Evolutionary conservation across 2,797 vertebrate species (phyloP).

Genomic region (Pachyuromys duprasi): DNA sequence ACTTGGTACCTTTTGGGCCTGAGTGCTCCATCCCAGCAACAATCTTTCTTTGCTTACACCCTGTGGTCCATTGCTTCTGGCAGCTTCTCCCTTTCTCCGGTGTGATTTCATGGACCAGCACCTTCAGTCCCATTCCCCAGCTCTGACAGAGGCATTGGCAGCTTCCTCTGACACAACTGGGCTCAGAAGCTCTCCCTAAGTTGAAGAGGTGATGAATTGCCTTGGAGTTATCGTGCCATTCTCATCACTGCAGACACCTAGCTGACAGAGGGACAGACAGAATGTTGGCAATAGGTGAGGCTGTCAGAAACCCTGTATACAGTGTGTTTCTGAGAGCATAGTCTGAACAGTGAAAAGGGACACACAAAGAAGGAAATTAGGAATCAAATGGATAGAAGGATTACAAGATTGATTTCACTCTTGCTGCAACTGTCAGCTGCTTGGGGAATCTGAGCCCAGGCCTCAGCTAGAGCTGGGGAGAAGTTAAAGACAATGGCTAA

Average conservation of each 20-base stretch:
- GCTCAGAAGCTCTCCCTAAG: slow-evolving; percentile 11
- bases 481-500: slow-evolving; percentile 76
- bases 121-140: slow-evolving; percentile 34
- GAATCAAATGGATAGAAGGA: slow-evolving; percentile 68
- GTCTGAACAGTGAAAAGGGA: slow-evolving; percentile 25
- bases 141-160: slow-evolving; percentile 65
- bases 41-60: slow-evolving; percentile 17
- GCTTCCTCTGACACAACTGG: slow-evolving; percentile 53
- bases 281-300: slow-evolving; percentile 64
- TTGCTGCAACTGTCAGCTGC: slow-evolving; percentile 70
- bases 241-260: slow-evolving; percentile 4
- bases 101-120: slow-evolving; percentile 69
- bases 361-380: slow-evolving; percentile 58
- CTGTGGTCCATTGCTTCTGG: slow-evolving; percentile 24
- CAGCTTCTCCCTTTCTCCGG: background rate
- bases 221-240: slow-evolving; percentile 37
- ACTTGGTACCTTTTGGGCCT: background rate
- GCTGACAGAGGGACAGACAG: slow-evolving; percentile 72
- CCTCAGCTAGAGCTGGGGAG: slow-evolving; percentile 65
- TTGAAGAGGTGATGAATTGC: slow-evolving; percentile 64
- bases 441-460: slow-evolving; percentile 69
- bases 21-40: background rate
- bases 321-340: slow-evolving; percentile 44
- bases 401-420: slow-evolving; percentile 75
- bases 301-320: slow-evolving; percentile 60